Conservation (phyloP, 2,797 vertebrate genomes). For the Characodon lateralis region DNA sequence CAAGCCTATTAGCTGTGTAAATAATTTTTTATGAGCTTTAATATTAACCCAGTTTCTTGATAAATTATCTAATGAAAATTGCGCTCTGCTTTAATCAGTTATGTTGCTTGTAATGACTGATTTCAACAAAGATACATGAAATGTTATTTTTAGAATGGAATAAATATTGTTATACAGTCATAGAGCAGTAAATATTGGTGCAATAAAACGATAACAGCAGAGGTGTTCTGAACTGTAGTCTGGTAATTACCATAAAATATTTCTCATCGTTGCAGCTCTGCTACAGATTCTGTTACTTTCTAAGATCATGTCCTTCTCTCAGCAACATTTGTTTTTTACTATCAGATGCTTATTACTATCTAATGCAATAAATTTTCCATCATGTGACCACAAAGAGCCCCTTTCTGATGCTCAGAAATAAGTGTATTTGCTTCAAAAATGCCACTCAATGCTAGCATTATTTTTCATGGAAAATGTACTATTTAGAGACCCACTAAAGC, state of each 20-base stretch:
- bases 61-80: neutral
- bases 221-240: neutral
- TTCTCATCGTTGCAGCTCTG: neutral
- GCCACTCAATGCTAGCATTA: neutral
- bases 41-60: neutral
- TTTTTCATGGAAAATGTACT: slow-evolving; percentile 19
- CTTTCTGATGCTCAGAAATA: slow-evolving; percentile 8
- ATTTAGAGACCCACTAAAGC: slow-evolving; percentile 8
- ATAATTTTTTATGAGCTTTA: neutral
- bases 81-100: neutral
- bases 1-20: neutral
- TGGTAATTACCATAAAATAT: neutral
- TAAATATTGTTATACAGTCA: neutral
- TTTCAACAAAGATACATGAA: neutral
- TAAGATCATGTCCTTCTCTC: neutral
- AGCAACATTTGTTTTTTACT: no score
- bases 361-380: neutral
- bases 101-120: neutral
- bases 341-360: no score
- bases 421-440: slow-evolving; percentile 7
- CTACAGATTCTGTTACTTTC: neutral
- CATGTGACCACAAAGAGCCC: neutral
- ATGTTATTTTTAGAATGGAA: neutral
- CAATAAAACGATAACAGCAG: neutral
- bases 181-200: neutral